Evolutionary conservation across 1,140 invertebrate species (phyloP), one percentile per base, ranked within the genome.

Genomic region (Papilio machaon): DNA sequence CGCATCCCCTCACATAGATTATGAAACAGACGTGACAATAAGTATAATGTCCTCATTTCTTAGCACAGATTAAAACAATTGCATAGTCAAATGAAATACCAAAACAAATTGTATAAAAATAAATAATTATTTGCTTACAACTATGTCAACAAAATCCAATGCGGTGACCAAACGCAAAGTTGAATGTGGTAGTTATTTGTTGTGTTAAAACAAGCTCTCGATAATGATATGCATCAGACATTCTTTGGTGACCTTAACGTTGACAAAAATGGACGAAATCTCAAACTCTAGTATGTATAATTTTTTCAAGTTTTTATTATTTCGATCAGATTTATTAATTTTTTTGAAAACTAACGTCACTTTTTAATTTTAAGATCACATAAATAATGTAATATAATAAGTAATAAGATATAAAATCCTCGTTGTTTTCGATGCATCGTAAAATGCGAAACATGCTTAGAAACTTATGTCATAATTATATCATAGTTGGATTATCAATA

Each of bases 61-160:
- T 67, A 15, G 30, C 11, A 5, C 13, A 13, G 52, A 15, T 67
- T 30, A 38, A 67, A 67, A 67, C 64, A 67, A 67, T 67, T 35
- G 11, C 64, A 67, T 23, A 67, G 11, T 15, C 30, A 67, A 23
- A 67, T 7, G 11, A 67, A 38, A 35, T 35, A 64, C 19, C 60
- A 64, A 13, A 64, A 64, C 60, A 64, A 64, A 11, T 23, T 64
- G 60, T 23, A 64, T 64, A 64, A 19, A 19, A 30, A 23, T 30
- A 67, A 54, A 17, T 54, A 54, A 54, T 17, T 54, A 54, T 15
- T 30, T 67, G 11, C 38, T 70, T 38, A 38, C n/a, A 58, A 6
- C 52, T 54, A 54, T 15, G 52, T 70, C 64, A 70, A 70, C 30
- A 38, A 70, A 70, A 10, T 35, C 30, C 64, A 70, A 70, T 35